Conservation (phyloP, 2,888 invertebrate species). For the Drosophila kokeensis region DNA sequence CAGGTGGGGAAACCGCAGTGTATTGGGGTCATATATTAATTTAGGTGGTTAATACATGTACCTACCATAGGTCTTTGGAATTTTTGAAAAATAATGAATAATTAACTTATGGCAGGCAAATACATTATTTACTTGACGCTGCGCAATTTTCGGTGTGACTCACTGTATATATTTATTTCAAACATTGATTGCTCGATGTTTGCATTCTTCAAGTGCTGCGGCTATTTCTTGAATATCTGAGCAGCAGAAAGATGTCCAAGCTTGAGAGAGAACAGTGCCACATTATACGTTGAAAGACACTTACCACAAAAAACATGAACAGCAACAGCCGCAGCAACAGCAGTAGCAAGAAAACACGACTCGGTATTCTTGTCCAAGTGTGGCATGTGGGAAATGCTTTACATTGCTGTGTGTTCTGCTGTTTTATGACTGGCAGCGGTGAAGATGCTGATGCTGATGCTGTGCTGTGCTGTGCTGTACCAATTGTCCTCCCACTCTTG, state of each 20-base stretch:
- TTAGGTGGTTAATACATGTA: too few species aligned
- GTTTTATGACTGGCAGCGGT: conserved; percentile 55
- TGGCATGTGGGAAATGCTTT: conserved; percentile 62
- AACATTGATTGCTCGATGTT: conserved; percentile 34
- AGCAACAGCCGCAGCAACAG: conserved; percentile 23
- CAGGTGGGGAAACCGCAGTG: too few species aligned
- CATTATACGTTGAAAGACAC: conserved; percentile 50
- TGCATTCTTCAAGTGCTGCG: conserved; percentile 42
- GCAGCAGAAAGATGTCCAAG: conserved; percentile 21
- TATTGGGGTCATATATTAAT: too few species aligned
- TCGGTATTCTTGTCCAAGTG: conserved; percentile 46
- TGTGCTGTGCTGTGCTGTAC: conserved; percentile 18
- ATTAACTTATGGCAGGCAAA: too few species aligned
- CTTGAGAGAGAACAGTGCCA: conserved; percentile 19
- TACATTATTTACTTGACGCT: too few species aligned
- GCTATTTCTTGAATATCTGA: conserved; percentile 29
- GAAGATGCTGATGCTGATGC: conserved; percentile 29
- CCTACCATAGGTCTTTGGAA: too few species aligned
- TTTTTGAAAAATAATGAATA: too few species aligned
- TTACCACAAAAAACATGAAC: conserved; percentile 41
- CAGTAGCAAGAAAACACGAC: conserved; percentile 36
- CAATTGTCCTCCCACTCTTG: conserved; percentile 41
- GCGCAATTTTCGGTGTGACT: too few species aligned
- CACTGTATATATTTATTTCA: background rate
- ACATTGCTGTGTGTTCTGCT: conserved; percentile 41